phyloP scores from a whole-genome alignment of 2,113 vertebrate genomes.

The Laticauda laticaudata region DNA sequence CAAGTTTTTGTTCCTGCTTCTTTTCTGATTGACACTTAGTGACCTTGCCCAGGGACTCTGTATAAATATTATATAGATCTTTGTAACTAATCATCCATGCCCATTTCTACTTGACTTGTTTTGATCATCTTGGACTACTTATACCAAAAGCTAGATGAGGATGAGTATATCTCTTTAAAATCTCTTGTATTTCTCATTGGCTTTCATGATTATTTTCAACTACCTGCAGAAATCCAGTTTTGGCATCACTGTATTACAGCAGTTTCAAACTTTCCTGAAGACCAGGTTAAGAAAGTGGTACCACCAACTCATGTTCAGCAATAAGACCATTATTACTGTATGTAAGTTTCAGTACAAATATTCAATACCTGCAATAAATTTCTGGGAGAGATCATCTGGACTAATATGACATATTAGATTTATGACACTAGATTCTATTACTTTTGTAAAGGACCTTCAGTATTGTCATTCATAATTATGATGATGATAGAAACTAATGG shows the following conservation, averaged over 20 bases:
- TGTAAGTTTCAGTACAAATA: background rate
- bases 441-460: background rate
- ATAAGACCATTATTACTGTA: background rate
- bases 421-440: background rate
- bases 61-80: background rate
- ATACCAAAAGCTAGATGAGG: background rate
- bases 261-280: background rate
- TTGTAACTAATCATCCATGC: background rate
- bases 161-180: background rate
- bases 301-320: background rate
- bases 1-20: background rate
- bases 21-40: background rate
- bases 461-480: background rate
- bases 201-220: background rate
- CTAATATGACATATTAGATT: background rate
- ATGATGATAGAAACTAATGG: background rate
- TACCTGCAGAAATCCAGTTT: background rate
- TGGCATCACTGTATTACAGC: background rate
- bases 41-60: background rate
- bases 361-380: background rate
- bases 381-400: background rate
- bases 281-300: background rate
- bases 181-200: background rate
- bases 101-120: background rate
- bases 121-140: background rate